Evolutionary conservation across 2,113 vertebrate species (phyloP).

Genomic region (Xiphophorus couchianus): DNA sequence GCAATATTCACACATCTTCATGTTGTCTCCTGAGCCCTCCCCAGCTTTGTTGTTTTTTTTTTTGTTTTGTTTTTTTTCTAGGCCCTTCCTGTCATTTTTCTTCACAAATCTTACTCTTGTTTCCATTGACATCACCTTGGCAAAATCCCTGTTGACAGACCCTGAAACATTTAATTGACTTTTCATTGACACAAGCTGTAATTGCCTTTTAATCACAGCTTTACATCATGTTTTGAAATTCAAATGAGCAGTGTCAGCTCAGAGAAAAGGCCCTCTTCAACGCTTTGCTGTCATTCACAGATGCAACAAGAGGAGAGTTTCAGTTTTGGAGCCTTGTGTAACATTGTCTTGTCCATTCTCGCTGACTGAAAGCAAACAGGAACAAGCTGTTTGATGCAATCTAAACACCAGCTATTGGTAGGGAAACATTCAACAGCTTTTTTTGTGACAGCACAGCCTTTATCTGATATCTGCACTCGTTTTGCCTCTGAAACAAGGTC

Average conservation of each 20-base stretch:
- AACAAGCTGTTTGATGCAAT: constrained; percentile 7
- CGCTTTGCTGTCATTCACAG: constrained; percentile 39
- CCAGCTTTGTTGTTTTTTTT: constrained; percentile 18
- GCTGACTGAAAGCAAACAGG: constrained; percentile 13
- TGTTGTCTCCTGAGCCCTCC: constrained; percentile 3
- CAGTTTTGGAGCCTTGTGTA: constrained; percentile 51
- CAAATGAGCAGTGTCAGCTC: constrained; percentile 69
- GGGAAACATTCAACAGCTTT: constrained; percentile 2
- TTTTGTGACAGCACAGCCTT: background rate
- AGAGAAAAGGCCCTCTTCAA: constrained; percentile 50
- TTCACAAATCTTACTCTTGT: constrained; percentile 14
- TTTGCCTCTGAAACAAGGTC: background rate
- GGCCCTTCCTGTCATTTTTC: constrained; percentile 11
- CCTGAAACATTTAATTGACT: constrained; percentile 74
- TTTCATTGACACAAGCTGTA: constrained; percentile 64
- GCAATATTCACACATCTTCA: constrained; percentile 8
- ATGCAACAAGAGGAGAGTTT: constrained; percentile 27
- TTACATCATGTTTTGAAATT: constrained; percentile 81
- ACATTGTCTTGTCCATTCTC: constrained; percentile 26
- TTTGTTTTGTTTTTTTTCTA: background rate
- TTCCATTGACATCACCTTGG: constrained; percentile 29
- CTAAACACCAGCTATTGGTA: constrained; percentile 3
- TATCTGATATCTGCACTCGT: background rate
- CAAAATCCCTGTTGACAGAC: constrained; percentile 31
- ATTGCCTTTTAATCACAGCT: constrained; percentile 81